Base-by-base conservation (phyloP, 2,888 invertebrate genomes). In the Sinotaia quadrata region DNA sequence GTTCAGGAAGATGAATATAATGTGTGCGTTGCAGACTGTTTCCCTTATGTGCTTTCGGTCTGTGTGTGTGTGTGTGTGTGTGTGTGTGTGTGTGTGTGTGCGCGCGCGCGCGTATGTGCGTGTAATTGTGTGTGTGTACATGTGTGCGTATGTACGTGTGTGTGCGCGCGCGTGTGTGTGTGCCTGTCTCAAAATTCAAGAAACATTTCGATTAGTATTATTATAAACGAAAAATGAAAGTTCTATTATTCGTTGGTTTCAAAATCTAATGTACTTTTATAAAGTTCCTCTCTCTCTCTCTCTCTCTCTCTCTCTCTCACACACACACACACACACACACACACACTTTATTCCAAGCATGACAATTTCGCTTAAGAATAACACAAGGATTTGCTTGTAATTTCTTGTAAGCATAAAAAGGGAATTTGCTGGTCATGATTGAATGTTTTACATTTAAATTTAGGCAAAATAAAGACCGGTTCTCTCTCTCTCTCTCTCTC, bases 401-500 rank as follows among this genome's bases (percentile, higher is more conserved):
- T n/a, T n/a, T n/a, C n/a, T n/a, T n/a, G n/a, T n/a, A n/a, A n/a
- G n/a, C n/a, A n/a, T n/a, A n/a, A n/a, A n/a, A n/a, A n/a, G n/a
- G n/a, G n/a, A n/a, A n/a, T n/a, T n/a, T n/a, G n/a, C n/a, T n/a
- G n/a, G n/a, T n/a, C n/a, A n/a, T n/a, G n/a, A n/a, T n/a, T n/a
- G n/a, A n/a, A n/a, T n/a, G n/a, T n/a, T n/a, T n/a, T n/a, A n/a
- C n/a, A n/a, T 49, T 24, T 7, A n/a, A 10, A 0, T 49, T 15
- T 41, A 4, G 24, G 10, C 49, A 49, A 41, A 12, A 21, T 49
- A n/a, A 49, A 49, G 5, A 8, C 7, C n/a, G 21, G 8, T 27
- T 49, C 49, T 5, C 49, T 49, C 49, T 5, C 49, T 49, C 49
- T 49, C 49, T 49, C 49, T 49, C 49, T 49, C 49, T 1, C 49